Evolutionary conservation across 2,888 invertebrate species (phyloP).

Genomic region (Lycophotia porphyrea): DNA sequence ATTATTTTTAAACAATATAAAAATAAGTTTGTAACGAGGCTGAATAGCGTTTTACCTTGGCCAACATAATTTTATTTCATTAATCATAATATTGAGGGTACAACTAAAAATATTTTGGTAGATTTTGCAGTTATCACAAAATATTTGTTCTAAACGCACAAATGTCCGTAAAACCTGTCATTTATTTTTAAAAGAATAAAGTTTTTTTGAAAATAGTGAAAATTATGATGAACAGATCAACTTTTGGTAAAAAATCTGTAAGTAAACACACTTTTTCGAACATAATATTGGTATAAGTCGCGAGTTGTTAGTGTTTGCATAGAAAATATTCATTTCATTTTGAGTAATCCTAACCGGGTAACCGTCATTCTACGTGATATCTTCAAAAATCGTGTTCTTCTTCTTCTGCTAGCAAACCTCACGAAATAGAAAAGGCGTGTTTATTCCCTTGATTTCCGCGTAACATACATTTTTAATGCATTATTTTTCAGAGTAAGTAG

Average conservation of each 20-base stretch:
- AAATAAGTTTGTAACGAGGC: conserved; percentile 3
- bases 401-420: neutral
- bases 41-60: conserved; percentile 3
- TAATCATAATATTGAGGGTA: conserved; percentile 31
- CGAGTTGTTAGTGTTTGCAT: neutral
- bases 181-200: conserved; percentile 22
- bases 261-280: conserved; percentile 40
- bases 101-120: neutral
- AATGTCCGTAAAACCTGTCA: conserved; percentile 23
- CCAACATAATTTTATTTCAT: neutral
- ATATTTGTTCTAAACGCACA: neutral
- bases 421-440: neutral
- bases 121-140: conserved; percentile 17
- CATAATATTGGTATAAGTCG: neutral
- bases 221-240: conserved; percentile 63
- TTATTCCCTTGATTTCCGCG: neutral
- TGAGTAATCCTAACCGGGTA: neutral
- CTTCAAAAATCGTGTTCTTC: neutral
- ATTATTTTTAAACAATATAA: too few species aligned
- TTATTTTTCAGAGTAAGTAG: neutral
- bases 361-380: neutral
- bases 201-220: conserved; percentile 6
- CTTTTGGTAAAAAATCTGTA: conserved; percentile 68
- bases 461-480: neutral
- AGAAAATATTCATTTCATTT: neutral